Conservation (phyloP, 2,888 invertebrate genomes). For the Himalopsyche kuldschensis region DNA sequence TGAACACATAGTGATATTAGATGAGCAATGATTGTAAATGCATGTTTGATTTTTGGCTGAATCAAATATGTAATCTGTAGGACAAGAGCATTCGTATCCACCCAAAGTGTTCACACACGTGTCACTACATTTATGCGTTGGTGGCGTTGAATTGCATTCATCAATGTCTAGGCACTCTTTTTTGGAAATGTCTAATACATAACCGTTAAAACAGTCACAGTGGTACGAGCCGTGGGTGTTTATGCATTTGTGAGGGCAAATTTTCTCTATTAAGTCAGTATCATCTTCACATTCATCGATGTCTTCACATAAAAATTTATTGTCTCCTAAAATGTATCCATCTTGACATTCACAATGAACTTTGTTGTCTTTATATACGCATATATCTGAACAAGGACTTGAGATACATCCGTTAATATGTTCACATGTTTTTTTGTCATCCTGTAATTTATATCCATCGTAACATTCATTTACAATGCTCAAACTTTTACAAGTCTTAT, state of each 20-base stretch:
- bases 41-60: slow-evolving; percentile 44
- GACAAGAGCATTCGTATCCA: slow-evolving; percentile 56
- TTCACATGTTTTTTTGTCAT: not conserved
- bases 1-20: slow-evolving; percentile 48
- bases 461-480: slow-evolving; percentile 49
- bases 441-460: slow-evolving; percentile 15
- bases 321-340: slow-evolving; percentile 51
- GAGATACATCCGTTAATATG: not conserved
- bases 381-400: slow-evolving; percentile 56
- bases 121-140: slow-evolving; percentile 55
- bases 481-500: slow-evolving; percentile 42
- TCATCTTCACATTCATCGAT: slow-evolving; percentile 46
- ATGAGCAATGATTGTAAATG: slow-evolving; percentile 52
- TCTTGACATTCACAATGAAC: slow-evolving; percentile 60
- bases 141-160: not conserved
- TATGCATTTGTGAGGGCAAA: slow-evolving; percentile 48
- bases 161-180: slow-evolving; percentile 57
- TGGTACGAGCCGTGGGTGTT: slow-evolving; percentile 54
- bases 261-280: slow-evolving; percentile 42
- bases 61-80: slow-evolving; percentile 45
- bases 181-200: slow-evolving; percentile 41
- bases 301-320: slow-evolving; percentile 45
- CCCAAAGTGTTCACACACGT: slow-evolving; percentile 57
- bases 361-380: slow-evolving; percentile 58
- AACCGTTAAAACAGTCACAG: slow-evolving; percentile 56